These are phyloP conservation scores for Sesamia nonagrioides DNA, from an alignment of 1,140 invertebrate species.

Conservation along the genomic window DNA sequence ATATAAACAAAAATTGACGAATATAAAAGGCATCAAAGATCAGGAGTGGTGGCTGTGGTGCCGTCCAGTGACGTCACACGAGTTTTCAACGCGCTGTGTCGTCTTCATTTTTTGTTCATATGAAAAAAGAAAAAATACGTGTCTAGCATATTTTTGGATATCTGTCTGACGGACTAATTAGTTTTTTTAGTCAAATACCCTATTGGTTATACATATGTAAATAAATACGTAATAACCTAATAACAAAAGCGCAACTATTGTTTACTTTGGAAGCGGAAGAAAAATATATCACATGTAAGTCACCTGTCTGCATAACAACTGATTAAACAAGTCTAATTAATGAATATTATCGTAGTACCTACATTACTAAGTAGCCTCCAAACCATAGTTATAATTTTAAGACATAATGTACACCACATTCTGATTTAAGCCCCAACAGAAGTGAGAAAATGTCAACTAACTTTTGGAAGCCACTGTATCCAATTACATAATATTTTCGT, in stretches of 20 bases:
- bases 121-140: too few relatives aligned
- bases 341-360: not conserved
- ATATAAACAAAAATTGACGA: too few relatives aligned
- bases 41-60: too few relatives aligned
- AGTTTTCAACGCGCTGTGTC: too few relatives aligned
- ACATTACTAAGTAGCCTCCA: not conserved
- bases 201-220: not conserved
- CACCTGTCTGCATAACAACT: constrained; percentile 13
- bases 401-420: too few relatives aligned
- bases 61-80: too few relatives aligned
- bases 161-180: too few relatives aligned
- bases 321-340: constrained; percentile 16
- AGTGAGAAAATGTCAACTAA: not conserved
- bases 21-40: too few relatives aligned
- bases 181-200: not conserved
- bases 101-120: too few relatives aligned
- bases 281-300: not conserved
- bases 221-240: constrained; percentile 2
- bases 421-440: too few relatives aligned
- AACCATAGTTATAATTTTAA: not conserved
- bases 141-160: too few relatives aligned
- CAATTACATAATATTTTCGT: not conserved
- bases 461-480: not conserved
- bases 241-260: not conserved
- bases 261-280: constrained; percentile 29